Base-by-base conservation (phyloP, 1,140 invertebrate genomes). In the Cyphomyrmex costatus region DNA sequence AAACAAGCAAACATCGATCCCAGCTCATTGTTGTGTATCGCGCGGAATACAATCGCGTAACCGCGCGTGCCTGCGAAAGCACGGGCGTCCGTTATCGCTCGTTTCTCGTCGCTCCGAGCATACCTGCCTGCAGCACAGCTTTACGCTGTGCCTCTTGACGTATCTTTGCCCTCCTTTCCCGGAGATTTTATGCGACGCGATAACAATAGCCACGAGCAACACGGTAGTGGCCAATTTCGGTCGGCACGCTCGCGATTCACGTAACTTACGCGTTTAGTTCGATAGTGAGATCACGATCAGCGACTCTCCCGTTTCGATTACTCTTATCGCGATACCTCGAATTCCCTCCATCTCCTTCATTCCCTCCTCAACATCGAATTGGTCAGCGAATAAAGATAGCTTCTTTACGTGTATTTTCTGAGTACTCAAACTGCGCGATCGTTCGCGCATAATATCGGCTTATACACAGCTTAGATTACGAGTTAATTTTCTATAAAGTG, bases 1-100 rank as follows among this genome's bases (percentile, higher is more conserved):
- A 70, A 71, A 77, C 56, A 24, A 36, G 78, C 86, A 89, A 89
- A 84, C 85, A 89, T 89, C 88, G 88, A 89, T 89, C 86, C 65
- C 77, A 33, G 80, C 56, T 58, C 78, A 89, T 88, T 89, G 85
- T 89, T 70, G 79, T 85, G 36, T 16, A 12, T 74, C 77, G 27
- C 68, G 51, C 53, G 65, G 68, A 77, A 66, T 66, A 21, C 73
- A 71, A 76, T 85, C 82, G 85, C 73, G 42, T 16, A 86, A 30
- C 63, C 49, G 66, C 46, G 14, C 58, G 51, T 83, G 66, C 68
- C 36, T 60, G 53, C 61, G 56, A 60, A n/a, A 74, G 24, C 51
- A 66, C 19, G 77, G 14, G 63, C 42, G 24, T 71, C 51, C 19
- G 65, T 68, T 76, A 61, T 24, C 71, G 63, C 12, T 42, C 24